Evolutionary conservation across 2,888 invertebrate species (phyloP).

Genomic region (Synanthedon vespiformis): DNA sequence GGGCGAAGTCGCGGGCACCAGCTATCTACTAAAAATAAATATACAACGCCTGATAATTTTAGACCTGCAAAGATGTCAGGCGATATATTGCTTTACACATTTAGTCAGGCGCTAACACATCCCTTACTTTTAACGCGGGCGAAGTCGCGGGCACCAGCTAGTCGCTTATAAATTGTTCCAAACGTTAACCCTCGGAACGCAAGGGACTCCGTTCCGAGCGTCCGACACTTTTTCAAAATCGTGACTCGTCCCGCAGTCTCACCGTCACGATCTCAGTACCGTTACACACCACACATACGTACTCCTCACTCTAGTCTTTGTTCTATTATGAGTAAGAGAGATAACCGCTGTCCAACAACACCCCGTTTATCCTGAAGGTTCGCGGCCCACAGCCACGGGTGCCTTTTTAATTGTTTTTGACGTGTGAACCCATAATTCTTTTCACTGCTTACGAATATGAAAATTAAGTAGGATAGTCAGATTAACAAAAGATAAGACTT

Average conservation of each 20-base stretch:
- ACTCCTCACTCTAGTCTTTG: conserved; percentile 30
- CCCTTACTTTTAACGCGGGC: too few relatives aligned
- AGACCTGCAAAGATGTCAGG: too few relatives aligned
- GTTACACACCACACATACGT: conserved; percentile 35
- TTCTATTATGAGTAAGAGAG: conserved; percentile 24
- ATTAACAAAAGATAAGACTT: conserved; percentile 1
- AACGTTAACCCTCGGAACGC: conserved; percentile 31
- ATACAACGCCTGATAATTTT: too few relatives aligned
- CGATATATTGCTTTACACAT: too few relatives aligned
- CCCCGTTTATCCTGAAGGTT: conserved; percentile 22
- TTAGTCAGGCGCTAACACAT: too few relatives aligned
- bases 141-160: too few relatives aligned
- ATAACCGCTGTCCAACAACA: conserved; percentile 20
- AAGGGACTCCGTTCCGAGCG: conserved; percentile 32
- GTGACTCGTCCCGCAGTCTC: conserved; percentile 56
- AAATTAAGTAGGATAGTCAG: conserved; percentile 1
- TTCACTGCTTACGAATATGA: neutral
- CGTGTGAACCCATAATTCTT: conserved; percentile 19
- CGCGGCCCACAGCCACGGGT: conserved; percentile 12
- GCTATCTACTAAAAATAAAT: too few relatives aligned
- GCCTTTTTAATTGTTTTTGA: conserved; percentile 24
- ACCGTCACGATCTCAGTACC: conserved; percentile 60
- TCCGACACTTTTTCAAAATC: conserved; percentile 68
- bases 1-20: too few relatives aligned
- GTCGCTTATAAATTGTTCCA: conserved; percentile 23